Evolutionary conservation across 2,113 vertebrate species (phyloP), one percentile per base, ranked within the genome.

Genomic region (Larimichthys polyactis): DNA sequence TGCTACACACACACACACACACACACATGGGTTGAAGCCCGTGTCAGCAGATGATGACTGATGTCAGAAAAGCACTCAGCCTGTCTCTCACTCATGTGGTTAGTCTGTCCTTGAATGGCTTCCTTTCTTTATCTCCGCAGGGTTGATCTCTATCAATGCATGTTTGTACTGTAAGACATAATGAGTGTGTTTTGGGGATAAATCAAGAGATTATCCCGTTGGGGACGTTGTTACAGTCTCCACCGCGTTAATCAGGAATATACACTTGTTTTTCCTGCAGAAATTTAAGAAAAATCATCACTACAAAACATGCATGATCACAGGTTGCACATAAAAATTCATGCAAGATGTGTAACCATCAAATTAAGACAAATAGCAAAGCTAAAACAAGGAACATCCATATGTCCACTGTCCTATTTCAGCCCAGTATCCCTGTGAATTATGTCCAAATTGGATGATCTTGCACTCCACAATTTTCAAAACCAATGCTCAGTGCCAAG

Each of bases 21-120:
- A 59, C 60, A 80, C 64, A 74, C 67, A 76, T 3, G 16, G 79
- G 57, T 36, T 70, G 68, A 81, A 78, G 77, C 63, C 76, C 15
- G 62, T 87, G 82, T 81, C 75, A 75, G 86, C 75, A 71, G 85
- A 90, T 83, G 91, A 91, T 79, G 87, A 87, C 83, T 82, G 86
- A 89, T 88, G 78, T 88, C 83, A 81, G 65, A 78, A 78, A 54
- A 78, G 49, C 88, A 78, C 82, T 76, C 72, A 17, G 65, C 44
- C 44, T 2, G 16, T 54, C 71, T 79, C 64, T 66, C 66, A 76
- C 73, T 83, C 12, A 0, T 40, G 66, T 57, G 68, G 17, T 64
- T 49, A 32, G 70, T 78, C 59, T 17, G 82, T 72, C 85, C 81
- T 84, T 70, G 51, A 75, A 40, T 64, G 64, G 24, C 64, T 79